phyloP scores from a whole-genome alignment of 2,888 invertebrate species.

The Empis stercorea region DNA sequence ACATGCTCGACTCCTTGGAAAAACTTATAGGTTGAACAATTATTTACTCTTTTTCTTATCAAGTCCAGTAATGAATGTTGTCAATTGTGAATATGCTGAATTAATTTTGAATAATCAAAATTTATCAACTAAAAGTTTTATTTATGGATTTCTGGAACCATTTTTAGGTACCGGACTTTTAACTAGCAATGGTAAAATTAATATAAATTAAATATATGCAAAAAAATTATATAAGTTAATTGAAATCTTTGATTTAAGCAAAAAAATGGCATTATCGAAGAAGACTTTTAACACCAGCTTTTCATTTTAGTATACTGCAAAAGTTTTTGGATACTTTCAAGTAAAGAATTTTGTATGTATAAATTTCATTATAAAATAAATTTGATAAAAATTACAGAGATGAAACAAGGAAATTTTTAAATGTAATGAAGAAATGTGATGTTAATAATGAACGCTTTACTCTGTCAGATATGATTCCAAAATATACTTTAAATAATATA shows the following conservation, averaged over 20 bases:
- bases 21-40: too few species aligned
- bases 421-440: conserved; percentile 19
- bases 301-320: conserved; percentile 49
- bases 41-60: conserved; percentile 20
- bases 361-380: neutral
- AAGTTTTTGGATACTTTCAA: conserved; percentile 32
- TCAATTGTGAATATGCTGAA: conserved; percentile 40
- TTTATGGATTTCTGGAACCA: conserved; percentile 37
- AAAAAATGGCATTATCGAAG: conserved; percentile 46
- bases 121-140: conserved; percentile 39
- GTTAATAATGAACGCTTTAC: conserved; percentile 25
- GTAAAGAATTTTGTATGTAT: conserved; percentile 11
- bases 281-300: conserved; percentile 50
- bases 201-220: neutral
- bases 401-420: conserved; percentile 29
- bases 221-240: neutral
- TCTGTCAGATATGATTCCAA: conserved; percentile 43
- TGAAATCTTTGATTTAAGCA: conserved; percentile 19
- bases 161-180: conserved; percentile 42
- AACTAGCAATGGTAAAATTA: conserved; percentile 29
- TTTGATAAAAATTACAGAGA: conserved; percentile 21
- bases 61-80: conserved; percentile 28
- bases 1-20: too few species aligned
- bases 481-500: conserved; percentile 50
- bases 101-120: conserved; percentile 40